These are phyloP conservation scores for Tipula vernalis DNA, from an alignment of 2,888 invertebrate species.

Conservation along the genomic window DNA sequence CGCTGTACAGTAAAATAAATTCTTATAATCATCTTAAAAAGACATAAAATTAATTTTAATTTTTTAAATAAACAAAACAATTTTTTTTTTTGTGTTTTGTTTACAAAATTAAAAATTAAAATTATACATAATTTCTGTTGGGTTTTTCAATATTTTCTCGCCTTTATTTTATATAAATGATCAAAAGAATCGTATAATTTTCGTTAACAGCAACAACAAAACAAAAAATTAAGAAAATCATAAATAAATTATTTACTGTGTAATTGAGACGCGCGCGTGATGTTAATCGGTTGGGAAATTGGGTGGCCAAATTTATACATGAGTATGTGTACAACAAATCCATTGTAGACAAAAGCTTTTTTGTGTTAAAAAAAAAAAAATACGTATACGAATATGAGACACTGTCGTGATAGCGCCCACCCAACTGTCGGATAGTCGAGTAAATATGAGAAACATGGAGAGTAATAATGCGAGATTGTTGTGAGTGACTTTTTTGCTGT, in stretches of 20 bases:
- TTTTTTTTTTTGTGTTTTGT: neutral
- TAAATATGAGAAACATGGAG: neutral
- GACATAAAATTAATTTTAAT: constrained; percentile 4
- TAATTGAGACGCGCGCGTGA: neutral
- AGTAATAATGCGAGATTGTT: neutral
- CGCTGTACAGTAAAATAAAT: neutral
- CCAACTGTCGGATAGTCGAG: neutral
- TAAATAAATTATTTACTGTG: neutral
- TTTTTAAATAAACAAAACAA: neutral
- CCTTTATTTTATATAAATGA: neutral
- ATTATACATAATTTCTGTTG: neutral
- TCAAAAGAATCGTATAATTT: neutral
- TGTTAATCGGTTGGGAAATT: neutral
- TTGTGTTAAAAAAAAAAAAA: neutral
- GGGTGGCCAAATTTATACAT: neutral
- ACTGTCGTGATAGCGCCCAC: neutral
- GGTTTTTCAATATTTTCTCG: neutral
- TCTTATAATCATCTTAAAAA: constrained; percentile 4
- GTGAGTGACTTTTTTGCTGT: neutral
- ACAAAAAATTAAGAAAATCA: neutral
- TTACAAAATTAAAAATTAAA: neutral
- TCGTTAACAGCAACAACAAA: neutral
- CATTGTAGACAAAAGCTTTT: neutral
- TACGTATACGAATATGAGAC: neutral
- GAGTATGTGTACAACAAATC: neutral